Evolutionary conservation across 2,797 vertebrate genomes (phyloP).

Genomic region (Novumbra hubbsi): DNA sequence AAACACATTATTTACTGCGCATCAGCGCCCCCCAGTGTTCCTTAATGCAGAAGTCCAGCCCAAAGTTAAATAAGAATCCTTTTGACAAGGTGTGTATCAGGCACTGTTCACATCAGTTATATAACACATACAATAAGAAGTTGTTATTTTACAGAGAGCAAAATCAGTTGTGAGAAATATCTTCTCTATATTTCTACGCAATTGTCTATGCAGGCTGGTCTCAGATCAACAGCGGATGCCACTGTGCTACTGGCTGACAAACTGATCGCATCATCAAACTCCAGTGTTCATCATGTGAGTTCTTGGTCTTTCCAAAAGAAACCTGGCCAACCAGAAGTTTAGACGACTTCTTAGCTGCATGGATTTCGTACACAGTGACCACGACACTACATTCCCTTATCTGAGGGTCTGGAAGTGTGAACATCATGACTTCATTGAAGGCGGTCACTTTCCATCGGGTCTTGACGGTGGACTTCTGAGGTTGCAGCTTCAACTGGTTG

Average conservation of each 20-base stretch:
- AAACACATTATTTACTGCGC: background rate
- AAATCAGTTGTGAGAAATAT: background rate
- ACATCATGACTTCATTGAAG: constrained; percentile 78
- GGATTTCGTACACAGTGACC: constrained; percentile 69
- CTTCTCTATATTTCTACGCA: background rate
- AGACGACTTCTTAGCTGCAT: constrained; percentile 40
- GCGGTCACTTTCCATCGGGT: constrained; percentile 58
- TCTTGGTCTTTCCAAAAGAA: constrained; percentile 61
- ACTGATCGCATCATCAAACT: background rate
- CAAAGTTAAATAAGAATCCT: background rate
- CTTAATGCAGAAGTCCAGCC: background rate
- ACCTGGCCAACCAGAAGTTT: constrained; percentile 72
- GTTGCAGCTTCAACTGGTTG: constrained; percentile 70
- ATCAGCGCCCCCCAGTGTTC: background rate
- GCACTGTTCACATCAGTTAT: too few relatives aligned
- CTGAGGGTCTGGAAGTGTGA: constrained; percentile 66
- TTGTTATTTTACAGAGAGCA: too few relatives aligned
- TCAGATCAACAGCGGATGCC: constrained; percentile 69
- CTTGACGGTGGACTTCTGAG: constrained; percentile 71
- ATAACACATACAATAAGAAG: too few relatives aligned
- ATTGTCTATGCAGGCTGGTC: background rate
- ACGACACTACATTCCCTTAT: constrained; percentile 64
- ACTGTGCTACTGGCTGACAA: constrained; percentile 67
- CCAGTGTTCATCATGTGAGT: constrained; percentile 48
- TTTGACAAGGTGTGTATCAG: background rate